These are phyloP conservation scores for Raja brachyura DNA, from an alignment of 2,113 vertebrate genomes.

Conservation along the genomic window DNA sequence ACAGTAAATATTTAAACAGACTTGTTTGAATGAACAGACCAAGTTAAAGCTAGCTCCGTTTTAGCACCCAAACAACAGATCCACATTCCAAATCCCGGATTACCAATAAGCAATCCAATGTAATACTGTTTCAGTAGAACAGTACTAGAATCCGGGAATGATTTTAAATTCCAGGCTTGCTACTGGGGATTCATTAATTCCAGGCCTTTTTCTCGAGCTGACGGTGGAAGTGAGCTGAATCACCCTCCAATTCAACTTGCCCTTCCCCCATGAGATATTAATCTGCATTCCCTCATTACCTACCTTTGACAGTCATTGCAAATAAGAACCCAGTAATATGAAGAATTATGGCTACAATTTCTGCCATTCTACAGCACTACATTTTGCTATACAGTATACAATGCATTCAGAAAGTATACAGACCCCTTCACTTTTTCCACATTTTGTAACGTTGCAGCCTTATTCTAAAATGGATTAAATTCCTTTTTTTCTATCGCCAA, in stretches of 20 bases:
- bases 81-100: background rate
- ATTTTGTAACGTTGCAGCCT: too few species aligned
- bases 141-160: background rate
- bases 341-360: conserved; percentile 14
- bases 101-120: background rate
- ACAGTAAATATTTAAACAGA: background rate
- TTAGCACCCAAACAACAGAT: background rate
- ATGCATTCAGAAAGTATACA: too few species aligned
- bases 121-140: background rate
- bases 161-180: background rate
- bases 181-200: background rate
- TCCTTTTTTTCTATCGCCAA: too few species aligned
- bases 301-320: background rate
- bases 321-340: background rate
- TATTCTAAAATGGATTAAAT: too few species aligned
- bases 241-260: background rate
- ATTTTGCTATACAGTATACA: too few species aligned
- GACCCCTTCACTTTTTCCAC: too few species aligned
- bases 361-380: background rate
- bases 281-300: background rate
- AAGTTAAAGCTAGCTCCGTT: background rate
- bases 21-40: background rate
- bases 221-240: background rate
- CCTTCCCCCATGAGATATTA: background rate
- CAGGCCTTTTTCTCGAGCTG: background rate